Evolutionary conservation across 2,113 vertebrate species (phyloP).

Genomic region (Heterocephalus glaber): DNA sequence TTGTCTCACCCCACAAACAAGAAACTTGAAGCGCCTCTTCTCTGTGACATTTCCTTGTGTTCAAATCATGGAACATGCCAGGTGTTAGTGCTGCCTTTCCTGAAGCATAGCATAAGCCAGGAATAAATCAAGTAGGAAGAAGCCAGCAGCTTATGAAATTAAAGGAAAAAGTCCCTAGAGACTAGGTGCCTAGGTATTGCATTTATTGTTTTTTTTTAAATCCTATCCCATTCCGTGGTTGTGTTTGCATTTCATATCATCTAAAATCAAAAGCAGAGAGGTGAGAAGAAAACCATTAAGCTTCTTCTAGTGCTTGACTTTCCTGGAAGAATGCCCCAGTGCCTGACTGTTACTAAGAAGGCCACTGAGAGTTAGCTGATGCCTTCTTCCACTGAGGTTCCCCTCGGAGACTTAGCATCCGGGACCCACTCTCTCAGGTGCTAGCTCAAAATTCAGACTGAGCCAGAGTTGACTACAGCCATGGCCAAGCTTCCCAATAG

Average conservation of each 20-base stretch:
- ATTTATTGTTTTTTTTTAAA: neutral
- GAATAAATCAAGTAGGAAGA: constrained; percentile 76
- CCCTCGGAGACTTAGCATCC: fast-evolving
- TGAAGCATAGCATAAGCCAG: constrained; percentile 51
- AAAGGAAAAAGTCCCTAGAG: constrained; percentile 3
- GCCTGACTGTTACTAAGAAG: neutral
- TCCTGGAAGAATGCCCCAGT: neutral
- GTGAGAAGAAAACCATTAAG: neutral
- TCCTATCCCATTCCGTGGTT: neutral
- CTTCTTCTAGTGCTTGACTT: neutral
- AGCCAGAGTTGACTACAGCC: too few relatives aligned
- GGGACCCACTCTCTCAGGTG: neutral
- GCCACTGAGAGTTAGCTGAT: neutral
- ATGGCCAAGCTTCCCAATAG: neutral
- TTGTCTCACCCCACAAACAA: neutral
- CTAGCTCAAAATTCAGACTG: neutral
- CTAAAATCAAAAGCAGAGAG: neutral
- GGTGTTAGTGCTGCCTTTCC: constrained; percentile 59
- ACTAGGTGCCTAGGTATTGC: neutral
- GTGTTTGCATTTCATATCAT: neutral
- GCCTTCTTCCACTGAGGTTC: too few relatives aligned
- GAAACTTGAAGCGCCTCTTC: neutral
- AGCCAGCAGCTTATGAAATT: constrained; percentile 52
- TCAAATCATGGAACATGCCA: constrained; percentile 64
- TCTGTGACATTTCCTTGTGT: constrained; percentile 67